A percentile compares a stretch with the other conserved stretches of the same genome.
These are phyloP conservation scores for Agapostemon virescens DNA, from an alignment of 2,888 invertebrate genomes.

Conservation along the genomic window DNA sequence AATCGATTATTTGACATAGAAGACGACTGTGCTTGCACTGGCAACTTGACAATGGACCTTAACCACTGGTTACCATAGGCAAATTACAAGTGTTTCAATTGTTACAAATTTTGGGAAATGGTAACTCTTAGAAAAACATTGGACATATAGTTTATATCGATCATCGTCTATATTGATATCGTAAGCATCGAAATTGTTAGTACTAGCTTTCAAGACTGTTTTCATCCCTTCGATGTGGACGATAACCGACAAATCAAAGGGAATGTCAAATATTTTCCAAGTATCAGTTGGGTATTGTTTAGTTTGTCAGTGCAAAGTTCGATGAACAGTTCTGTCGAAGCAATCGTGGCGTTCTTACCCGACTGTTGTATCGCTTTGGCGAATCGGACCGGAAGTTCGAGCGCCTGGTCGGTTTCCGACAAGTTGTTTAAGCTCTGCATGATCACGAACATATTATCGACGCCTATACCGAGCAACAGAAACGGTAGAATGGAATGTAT, in stretches of 20 bases:
- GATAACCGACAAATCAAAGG: no score
- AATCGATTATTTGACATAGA: neutral
- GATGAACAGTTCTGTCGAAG: neutral
- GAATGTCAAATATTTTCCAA: no score
- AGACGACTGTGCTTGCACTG: neutral
- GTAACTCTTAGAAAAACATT: no score
- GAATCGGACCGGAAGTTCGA: slow-evolving; percentile 74
- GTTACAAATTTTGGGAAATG: no score
- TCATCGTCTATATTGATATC: no score
- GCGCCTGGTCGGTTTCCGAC: slow-evolving; percentile 67
- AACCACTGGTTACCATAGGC: neutral
- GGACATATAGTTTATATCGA: no score
- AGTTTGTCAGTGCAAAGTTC: neutral
- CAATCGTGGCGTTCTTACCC: slow-evolving; percentile 67
- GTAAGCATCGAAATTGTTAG: no score
- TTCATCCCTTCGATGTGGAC: no score
- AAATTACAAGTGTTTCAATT: neutral
- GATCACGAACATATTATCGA: slow-evolving; percentile 80
- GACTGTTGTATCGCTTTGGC: slow-evolving; percentile 79
- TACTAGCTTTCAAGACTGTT: no score
- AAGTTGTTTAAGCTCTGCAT: slow-evolving; percentile 77
- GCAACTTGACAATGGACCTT: neutral
- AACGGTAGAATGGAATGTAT: slow-evolving; percentile 80
- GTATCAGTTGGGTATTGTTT: no score
- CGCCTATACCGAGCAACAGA: slow-evolving; percentile 79